A percentile compares a stretch with the other conserved stretches of the same genome.
Conservation (phyloP, 35 echinoderm and acorn worm genomes). For the Stichopus chloronotus region DNA sequence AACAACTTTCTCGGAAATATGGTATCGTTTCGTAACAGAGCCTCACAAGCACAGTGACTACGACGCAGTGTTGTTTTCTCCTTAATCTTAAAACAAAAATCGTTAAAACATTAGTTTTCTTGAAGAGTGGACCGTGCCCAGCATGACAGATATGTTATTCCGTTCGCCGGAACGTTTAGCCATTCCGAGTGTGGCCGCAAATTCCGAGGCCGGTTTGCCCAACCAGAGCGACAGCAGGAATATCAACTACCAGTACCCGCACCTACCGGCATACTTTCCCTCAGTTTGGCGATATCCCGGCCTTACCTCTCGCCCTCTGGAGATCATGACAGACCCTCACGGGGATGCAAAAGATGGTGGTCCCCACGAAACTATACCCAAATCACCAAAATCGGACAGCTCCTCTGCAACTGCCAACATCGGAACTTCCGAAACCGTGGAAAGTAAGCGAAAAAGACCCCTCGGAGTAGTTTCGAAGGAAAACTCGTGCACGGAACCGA, state of each 20-base stretch:
- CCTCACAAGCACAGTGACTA: no score
- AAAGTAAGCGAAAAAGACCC: not conserved
- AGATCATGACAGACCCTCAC: not conserved
- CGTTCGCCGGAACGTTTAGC: conserved; percentile 55
- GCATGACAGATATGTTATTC: conserved; percentile 61
- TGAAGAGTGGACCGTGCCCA: not conserved
- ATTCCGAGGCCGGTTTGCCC: conserved; percentile 16
- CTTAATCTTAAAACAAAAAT: not conserved
- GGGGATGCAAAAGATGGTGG: not conserved
- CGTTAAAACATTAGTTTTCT: not conserved
- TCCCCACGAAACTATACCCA: not conserved
- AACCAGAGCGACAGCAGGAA: not conserved
- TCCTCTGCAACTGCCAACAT: not conserved
- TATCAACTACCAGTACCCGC: conserved; percentile 32
- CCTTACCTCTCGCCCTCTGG: not conserved
- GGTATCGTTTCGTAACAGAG: no score
- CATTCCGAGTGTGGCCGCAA: conserved; percentile 42
- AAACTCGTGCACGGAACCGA: not conserved
- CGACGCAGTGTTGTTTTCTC: no score
- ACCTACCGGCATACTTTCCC: conserved; percentile 45
- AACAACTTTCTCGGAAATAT: no score
- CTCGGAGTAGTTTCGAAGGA: conserved; percentile 12
- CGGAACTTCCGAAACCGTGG: not conserved
- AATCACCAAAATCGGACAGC: not conserved
- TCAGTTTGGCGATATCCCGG: conserved; percentile 38